Evolutionary conservation across 1,140 invertebrate species (phyloP).

Genomic region (Pectinophora gossypiella): DNA sequence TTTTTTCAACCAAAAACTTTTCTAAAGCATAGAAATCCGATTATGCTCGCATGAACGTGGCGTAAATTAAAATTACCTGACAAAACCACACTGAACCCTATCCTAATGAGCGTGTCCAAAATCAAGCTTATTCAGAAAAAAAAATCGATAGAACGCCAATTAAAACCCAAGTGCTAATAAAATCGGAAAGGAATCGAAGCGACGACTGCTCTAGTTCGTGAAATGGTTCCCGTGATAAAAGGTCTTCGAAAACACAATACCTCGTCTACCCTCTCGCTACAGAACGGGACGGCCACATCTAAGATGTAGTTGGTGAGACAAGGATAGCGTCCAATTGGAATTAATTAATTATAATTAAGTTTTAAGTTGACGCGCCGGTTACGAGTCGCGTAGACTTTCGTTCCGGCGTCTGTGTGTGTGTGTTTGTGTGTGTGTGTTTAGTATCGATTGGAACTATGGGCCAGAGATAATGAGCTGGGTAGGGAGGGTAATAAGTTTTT

Average conservation of each 20-base stretch:
- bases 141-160: conserved; percentile 35
- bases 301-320: conserved; percentile 53
- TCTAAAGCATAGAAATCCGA: too few relatives aligned
- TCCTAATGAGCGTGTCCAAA: conserved; percentile 1
- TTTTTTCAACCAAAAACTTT: too few relatives aligned
- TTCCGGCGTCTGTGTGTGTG: conserved; percentile 51
- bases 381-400: conserved; percentile 70
- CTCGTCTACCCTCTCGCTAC: conserved; percentile 50
- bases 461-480: conserved; percentile 71
- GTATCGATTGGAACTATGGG: conserved; percentile 69
- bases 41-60: too few relatives aligned
- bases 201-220: conserved; percentile 59
- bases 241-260: conserved; percentile 73
- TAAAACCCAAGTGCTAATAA: conserved; percentile 68
- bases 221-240: conserved; percentile 70
- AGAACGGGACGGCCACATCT: conserved; percentile 41
- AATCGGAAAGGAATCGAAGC: conserved; percentile 68
- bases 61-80: background rate
- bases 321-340: conserved; percentile 73
- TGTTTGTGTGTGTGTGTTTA: conserved; percentile 53
- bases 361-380: conserved; percentile 81
- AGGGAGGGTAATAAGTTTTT: conserved; percentile 68
- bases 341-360: conserved; percentile 89
- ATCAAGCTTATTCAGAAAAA: background rate
- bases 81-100: background rate